These are phyloP conservation scores for Parazoanthus darwini DNA, from an alignment of 92 coral and sea anemone genomes.

Conservation along the genomic window DNA sequence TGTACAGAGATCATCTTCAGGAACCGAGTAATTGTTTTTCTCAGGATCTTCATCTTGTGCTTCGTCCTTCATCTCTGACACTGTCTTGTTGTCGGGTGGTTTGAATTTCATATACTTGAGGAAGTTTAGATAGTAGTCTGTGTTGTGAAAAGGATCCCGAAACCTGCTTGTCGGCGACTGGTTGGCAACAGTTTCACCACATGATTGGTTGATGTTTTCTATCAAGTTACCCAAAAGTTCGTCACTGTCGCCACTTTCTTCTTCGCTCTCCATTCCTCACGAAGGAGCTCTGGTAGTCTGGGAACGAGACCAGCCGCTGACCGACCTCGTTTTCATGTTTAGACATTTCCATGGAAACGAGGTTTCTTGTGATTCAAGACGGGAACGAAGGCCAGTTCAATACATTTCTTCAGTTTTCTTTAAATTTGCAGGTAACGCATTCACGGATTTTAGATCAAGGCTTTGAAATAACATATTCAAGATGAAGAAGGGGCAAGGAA, in stretches of 20 bases:
- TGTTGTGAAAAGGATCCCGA: not conserved
- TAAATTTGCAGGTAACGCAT: not conserved
- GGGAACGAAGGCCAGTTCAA: not conserved
- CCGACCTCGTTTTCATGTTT: slow-evolving; percentile 24
- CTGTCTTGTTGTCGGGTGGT: not conserved
- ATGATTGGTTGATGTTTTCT: not conserved
- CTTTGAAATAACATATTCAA: not conserved
- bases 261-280: not conserved
- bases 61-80: not conserved
- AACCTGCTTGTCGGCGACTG: not conserved
- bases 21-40: not conserved
- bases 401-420: not conserved
- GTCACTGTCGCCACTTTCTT: not conserved
- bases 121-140: slow-evolving; percentile 13
- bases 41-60: not conserved
- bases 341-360: slow-evolving; percentile 32
- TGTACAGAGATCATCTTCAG: not conserved
- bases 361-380: not conserved
- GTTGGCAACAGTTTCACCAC: not conserved
- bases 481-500: slow-evolving; percentile 35
- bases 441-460: not conserved
- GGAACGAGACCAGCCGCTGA: slow-evolving; percentile 5
- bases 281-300: too few relatives aligned
- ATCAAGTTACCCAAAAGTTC: not conserved
- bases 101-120: slow-evolving; percentile 5